Evolutionary conservation across 2,888 invertebrate species (phyloP).

Genomic region (Tenthredo distinguenda): DNA sequence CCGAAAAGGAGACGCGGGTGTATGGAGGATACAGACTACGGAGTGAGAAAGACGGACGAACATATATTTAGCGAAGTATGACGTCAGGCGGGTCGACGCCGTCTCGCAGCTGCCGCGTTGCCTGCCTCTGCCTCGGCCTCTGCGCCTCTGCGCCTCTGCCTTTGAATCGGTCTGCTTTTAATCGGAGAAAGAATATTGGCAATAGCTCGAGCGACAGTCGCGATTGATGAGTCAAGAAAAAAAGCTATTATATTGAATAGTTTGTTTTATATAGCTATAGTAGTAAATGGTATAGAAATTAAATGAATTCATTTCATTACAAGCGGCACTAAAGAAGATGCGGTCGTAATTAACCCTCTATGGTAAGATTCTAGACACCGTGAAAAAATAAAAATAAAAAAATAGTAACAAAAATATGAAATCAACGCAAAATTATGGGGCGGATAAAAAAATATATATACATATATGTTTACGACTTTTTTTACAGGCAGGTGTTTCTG

Average conservation of each 20-base stretch:
- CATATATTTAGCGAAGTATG: conserved; percentile 52
- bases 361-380: no score
- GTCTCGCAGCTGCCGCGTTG: conserved; percentile 36
- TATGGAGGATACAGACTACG: not conserved
- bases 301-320: no score
- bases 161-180: not conserved
- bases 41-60: not conserved
- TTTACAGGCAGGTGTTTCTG: not conserved
- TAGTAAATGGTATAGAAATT: not conserved
- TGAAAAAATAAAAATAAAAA: no score
- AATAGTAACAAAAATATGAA: not conserved
- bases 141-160: not conserved
- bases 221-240: not conserved
- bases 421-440: not conserved
- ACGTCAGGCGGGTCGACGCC: conserved; percentile 52
- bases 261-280: not conserved
- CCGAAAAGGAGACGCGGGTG: not conserved
- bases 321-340: no score
- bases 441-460: not conserved
- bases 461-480: not conserved
- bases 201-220: not conserved
- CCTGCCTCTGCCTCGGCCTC: not conserved
- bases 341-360: no score
- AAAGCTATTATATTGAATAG: not conserved
- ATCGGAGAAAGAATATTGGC: conserved; percentile 26